phyloP scores from a whole-genome alignment of 2,113 vertebrate genomes.

The Sebastes schlegelii region DNA sequence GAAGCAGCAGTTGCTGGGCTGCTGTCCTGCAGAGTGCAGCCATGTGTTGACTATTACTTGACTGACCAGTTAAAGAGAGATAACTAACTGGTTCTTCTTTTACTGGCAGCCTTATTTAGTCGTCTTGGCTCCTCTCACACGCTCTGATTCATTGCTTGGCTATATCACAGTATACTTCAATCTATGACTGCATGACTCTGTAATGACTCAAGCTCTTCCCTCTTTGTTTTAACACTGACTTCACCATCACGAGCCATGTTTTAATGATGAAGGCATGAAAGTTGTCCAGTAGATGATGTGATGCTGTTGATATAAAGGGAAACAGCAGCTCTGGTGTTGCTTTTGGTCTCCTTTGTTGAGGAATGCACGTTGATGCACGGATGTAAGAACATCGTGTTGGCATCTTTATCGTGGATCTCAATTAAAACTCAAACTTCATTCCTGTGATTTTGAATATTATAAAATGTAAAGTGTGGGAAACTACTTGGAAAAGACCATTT shows the following conservation, averaged over 20 bases:
- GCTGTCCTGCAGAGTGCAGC: slow-evolving; percentile 61
- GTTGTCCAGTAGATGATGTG: not conserved
- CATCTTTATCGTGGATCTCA: not conserved
- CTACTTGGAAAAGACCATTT: not conserved
- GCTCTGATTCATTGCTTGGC: not conserved
- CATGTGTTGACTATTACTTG: slow-evolving; percentile 68
- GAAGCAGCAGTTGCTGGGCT: slow-evolving; percentile 62
- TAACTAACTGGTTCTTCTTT: slow-evolving; percentile 33
- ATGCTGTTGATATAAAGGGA: not conserved
- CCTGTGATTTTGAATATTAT: not conserved
- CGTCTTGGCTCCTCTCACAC: not conserved
- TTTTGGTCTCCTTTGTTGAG: not conserved
- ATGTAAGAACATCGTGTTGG: not conserved
- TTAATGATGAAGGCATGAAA: not conserved
- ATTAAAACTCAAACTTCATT: not conserved
- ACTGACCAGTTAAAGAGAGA: slow-evolving; percentile 41
- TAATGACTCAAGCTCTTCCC: not conserved
- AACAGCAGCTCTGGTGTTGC: not conserved
- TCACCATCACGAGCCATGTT: not conserved
- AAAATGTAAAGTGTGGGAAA: not conserved
- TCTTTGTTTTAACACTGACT: slow-evolving; percentile 21
- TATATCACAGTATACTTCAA: not conserved
- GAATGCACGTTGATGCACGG: not conserved
- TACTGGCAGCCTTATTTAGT: slow-evolving; percentile 20
- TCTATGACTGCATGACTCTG: not conserved